Evolutionary conservation across 2,888 invertebrate species (phyloP).

Genomic region (Anagyrus pseudococci): DNA sequence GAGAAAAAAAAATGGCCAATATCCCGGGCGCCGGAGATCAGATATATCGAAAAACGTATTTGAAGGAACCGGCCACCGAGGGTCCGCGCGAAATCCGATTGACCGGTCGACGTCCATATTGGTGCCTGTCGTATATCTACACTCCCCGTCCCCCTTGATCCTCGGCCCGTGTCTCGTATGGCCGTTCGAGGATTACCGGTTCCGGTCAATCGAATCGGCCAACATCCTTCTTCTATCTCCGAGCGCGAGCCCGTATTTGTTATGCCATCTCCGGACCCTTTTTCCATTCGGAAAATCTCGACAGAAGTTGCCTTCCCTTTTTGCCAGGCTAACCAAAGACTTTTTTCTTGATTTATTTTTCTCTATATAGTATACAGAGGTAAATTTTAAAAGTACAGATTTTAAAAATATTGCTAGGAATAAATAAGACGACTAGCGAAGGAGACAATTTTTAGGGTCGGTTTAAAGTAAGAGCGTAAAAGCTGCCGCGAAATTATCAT

Average conservation of each 20-base stretch:
- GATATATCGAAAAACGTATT: conserved; percentile 26
- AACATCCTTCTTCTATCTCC: conserved; percentile 25
- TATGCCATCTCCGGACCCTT: too few species aligned
- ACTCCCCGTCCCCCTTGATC: conserved; percentile 36
- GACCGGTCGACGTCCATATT: conserved; percentile 55
- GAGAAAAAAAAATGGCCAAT: conserved; percentile 29
- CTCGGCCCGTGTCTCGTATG: conserved; percentile 32
- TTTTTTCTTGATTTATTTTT: too few species aligned
- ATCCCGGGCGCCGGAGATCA: conserved; percentile 19
- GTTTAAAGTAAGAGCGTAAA: background rate
- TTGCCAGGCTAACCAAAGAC: too few species aligned
- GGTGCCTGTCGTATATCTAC: conserved; percentile 35
- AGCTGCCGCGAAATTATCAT: conserved; percentile 10
- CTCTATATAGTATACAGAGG: too few species aligned
- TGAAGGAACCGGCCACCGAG: conserved; percentile 36
- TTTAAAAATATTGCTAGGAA: too few species aligned
- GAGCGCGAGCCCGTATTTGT: conserved; percentile 2
- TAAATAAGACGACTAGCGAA: too few species aligned
- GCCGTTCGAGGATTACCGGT: conserved; percentile 34
- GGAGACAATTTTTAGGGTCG: too few species aligned
- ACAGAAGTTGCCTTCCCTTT: too few species aligned
- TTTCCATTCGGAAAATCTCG: too few species aligned
- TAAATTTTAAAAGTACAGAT: too few species aligned
- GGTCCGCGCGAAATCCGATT: conserved; percentile 57
- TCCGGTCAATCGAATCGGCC: conserved; percentile 34